phyloP scores from a whole-genome alignment of 2,888 invertebrate species.

The Philereme vetulata region DNA sequence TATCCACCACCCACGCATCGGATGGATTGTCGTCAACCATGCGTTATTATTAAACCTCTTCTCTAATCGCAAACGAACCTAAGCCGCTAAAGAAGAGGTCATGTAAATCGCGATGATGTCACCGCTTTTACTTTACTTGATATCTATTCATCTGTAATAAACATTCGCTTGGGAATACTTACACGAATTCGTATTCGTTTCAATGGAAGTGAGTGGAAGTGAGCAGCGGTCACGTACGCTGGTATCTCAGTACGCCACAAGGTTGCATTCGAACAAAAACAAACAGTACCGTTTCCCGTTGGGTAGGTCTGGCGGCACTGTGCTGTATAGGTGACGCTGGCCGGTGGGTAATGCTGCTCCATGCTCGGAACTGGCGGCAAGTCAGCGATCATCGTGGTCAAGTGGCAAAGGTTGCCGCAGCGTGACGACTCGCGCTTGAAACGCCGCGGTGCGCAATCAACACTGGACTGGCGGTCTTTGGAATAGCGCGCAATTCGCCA shows the following conservation, averaged over 20 bases:
- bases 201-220: conserved; percentile 33
- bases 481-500: conserved; percentile 64
- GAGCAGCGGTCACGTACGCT: conserved; percentile 34
- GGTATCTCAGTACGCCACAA: conserved; percentile 51
- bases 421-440: conserved; percentile 54
- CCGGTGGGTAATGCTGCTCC: conserved; percentile 49
- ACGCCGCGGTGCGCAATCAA: conserved; percentile 64
- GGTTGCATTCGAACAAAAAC: conserved; percentile 56
- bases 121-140: not conserved
- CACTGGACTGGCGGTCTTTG: conserved; percentile 50
- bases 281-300: conserved; percentile 61
- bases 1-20: conserved; percentile 45
- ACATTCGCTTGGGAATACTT: conserved; percentile 29
- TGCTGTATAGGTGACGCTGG: conserved; percentile 38
- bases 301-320: conserved; percentile 43
- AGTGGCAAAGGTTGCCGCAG: conserved; percentile 47
- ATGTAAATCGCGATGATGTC: conserved; percentile 1
- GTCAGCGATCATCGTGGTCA: conserved; percentile 68
- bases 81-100: conserved; percentile 1
- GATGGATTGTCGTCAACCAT: conserved; percentile 38
- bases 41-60: conserved; percentile 40
- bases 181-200: conserved; percentile 18
- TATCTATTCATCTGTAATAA: conserved; percentile 3
- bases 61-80: conserved; percentile 11
- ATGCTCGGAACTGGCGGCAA: conserved; percentile 55